Evolutionary conservation across 2,888 invertebrate species (phyloP), one percentile per base, ranked within the genome.

Genomic region (Kryphioiulus occultus): DNA sequence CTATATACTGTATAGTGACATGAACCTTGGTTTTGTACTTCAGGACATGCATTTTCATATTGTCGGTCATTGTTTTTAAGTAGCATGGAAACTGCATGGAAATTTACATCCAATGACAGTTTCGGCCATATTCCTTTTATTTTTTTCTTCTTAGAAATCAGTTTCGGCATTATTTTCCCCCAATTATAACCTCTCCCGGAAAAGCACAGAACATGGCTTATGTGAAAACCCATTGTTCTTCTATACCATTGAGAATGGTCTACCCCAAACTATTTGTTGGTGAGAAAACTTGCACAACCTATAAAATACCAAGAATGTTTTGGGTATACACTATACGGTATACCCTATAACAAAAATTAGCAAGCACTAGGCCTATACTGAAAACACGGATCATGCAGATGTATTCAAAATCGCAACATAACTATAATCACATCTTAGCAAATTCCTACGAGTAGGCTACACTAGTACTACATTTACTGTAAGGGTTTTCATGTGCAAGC

Each of bases 401-500:
- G 26, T 26, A 30, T 78, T 30, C 30, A 17, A 78, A 78, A 78
- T 78, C 30, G 78, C 78, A 30, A 78, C 17, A 30, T 12, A 78
- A 30, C 15, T 26, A 9, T 30, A 78, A 30, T 30, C 30, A 9
- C 26, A 78, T 78, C 78, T 30, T 26, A 9, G 78, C 78, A 30
- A 30, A 30, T 15, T 78, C 78, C 15, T 78, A 78, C 30, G 26
- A 30, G 26, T 10, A 78, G n/a, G n/a, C n/a, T n/a, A n/a, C n/a
- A n/a, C n/a, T n/a, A n/a, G n/a, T n/a, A n/a, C n/a, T n/a, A n/a
- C n/a, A n/a, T n/a, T 30, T 78, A 30, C 78, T 78, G 26, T 30
- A 78, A 78, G 30, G 78, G 78, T 78, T 78, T 78, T 30, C 78
- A 30, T 78, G 78, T 78, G 78, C 30, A 30, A 30, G 78, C 78